These are phyloP conservation scores for Brachionus plicatilis DNA, from an alignment of 1,140 invertebrate genomes.

Conservation along the genomic window DNA sequence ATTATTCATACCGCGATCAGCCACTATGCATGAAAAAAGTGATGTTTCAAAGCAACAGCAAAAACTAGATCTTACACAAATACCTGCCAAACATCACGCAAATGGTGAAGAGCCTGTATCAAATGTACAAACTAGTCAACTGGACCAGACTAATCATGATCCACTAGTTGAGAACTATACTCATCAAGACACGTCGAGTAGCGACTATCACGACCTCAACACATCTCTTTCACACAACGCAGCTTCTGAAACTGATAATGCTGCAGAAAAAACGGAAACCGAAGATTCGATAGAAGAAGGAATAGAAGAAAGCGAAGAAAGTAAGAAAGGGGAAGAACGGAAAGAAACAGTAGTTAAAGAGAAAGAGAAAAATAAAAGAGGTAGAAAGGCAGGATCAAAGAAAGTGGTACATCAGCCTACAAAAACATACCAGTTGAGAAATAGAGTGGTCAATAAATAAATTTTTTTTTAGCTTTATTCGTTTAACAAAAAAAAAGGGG, in stretches of 20 bases:
- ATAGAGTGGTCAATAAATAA: not conserved
- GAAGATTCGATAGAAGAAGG: not conserved
- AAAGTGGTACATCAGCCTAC: not conserved
- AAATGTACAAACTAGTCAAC: not conserved
- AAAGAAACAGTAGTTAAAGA: no score
- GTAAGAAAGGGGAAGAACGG: not conserved
- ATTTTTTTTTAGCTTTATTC: no score
- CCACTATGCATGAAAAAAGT: not conserved
- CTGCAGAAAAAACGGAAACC: not conserved
- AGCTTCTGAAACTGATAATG: not conserved
- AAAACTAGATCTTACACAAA: not conserved
- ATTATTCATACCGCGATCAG: not conserved
- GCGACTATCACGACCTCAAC: not conserved
- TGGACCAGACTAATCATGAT: not conserved
- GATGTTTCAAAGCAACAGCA: not conserved
- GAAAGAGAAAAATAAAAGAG: no score
- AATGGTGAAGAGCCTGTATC: not conserved
- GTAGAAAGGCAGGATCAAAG: not conserved
- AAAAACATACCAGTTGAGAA: not conserved
- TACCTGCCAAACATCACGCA: not conserved
- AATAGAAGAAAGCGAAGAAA: not conserved
- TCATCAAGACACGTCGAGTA: not conserved
- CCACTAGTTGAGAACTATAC: not conserved
- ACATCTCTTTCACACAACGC: not conserved
- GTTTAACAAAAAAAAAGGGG: no score